Percentiles rank a stretch among this genome's conserved stretches.
Conservation (phyloP, 2,113 vertebrate genomes). For the Leucopsar rothschildi region DNA sequence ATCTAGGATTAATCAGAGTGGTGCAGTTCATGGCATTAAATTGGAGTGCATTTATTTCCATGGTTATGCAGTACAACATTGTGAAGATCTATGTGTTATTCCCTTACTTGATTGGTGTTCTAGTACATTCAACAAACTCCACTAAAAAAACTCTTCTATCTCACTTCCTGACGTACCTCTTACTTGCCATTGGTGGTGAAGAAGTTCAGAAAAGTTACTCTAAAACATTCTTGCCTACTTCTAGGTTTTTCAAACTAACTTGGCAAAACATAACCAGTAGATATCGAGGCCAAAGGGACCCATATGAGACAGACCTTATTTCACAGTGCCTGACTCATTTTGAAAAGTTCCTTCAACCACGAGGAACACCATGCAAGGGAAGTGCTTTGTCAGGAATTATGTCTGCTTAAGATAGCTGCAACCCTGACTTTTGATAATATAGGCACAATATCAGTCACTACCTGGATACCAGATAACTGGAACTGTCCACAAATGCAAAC, state of each 20-base stretch:
- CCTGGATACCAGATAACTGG: background rate
- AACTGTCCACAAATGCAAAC: background rate
- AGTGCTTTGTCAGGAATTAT: background rate
- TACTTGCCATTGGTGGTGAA: background rate
- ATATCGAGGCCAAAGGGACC: fast-evolving
- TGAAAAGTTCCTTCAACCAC: background rate
- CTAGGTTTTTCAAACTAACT: background rate
- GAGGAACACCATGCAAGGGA: background rate
- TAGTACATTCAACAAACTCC: background rate
- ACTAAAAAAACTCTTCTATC: background rate
- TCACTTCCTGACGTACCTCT: background rate
- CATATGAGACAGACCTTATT: background rate
- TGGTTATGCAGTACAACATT: background rate
- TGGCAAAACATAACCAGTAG: background rate
- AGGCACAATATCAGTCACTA: background rate
- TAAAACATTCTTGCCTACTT: background rate
- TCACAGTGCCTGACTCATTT: background rate
- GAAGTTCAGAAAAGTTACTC: background rate
- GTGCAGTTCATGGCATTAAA: background rate
- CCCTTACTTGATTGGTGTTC: background rate
- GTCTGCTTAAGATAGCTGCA: background rate
- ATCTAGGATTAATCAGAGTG: background rate
- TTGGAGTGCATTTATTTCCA: background rate
- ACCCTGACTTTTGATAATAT: background rate
- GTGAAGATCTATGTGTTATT: background rate